phyloP scores from a whole-genome alignment of 2,113 vertebrate genomes.

The Patagioenas fasciata region DNA sequence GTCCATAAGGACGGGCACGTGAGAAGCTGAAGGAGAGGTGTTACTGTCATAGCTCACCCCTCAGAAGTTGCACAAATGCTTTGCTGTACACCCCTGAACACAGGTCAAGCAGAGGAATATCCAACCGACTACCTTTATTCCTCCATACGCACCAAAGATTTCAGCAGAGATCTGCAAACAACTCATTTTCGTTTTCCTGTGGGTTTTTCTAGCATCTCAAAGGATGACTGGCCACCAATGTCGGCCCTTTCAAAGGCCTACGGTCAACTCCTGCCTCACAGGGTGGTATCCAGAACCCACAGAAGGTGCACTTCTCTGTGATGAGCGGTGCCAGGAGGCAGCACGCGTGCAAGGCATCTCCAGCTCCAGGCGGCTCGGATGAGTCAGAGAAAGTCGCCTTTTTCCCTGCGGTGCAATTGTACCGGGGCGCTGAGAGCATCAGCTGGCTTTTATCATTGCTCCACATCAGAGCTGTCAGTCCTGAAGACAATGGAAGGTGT shows the following conservation, averaged over 20 bases:
- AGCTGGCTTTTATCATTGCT: slow-evolving; percentile 61
- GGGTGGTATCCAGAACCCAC: background rate
- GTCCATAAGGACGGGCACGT: background rate
- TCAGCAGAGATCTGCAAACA: background rate
- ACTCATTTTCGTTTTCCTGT: rapidly evolving
- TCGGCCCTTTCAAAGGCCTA: background rate
- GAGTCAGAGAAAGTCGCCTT: slow-evolving; percentile 62
- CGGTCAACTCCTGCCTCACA: background rate
- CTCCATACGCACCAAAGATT: background rate
- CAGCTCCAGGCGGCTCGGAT: slow-evolving; percentile 23
- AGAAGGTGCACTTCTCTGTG: background rate
- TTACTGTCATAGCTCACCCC: background rate
- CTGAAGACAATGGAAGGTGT: slow-evolving; percentile 65
- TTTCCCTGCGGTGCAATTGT: slow-evolving; percentile 56
- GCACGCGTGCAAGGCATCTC: background rate
- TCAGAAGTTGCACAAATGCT: background rate
- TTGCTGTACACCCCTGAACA: background rate
- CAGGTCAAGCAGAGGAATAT: background rate
- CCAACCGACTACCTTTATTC: background rate
- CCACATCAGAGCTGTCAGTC: slow-evolving; percentile 64
- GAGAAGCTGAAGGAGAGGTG: background rate
- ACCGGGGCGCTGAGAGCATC: slow-evolving; percentile 60
- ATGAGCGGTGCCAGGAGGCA: background rate
- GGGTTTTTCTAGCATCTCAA: background rate
- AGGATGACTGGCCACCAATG: background rate